Evolutionary conservation across 2,797 vertebrate species (phyloP).

Genomic region (Chelon labrosus): DNA sequence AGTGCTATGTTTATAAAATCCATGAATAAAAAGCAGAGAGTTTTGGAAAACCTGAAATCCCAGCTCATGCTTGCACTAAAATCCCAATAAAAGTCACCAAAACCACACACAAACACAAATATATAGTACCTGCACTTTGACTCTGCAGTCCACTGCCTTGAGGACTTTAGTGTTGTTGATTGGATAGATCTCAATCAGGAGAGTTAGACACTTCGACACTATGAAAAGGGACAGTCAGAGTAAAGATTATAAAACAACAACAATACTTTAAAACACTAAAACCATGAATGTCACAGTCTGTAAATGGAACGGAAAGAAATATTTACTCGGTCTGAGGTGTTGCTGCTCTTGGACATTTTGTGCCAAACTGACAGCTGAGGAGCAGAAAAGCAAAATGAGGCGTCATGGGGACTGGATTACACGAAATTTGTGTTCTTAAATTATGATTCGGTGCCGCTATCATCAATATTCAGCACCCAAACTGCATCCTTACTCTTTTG

Average conservation of each 20-base stretch:
- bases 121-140: conserved; percentile 93
- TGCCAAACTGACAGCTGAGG: conserved; percentile 79
- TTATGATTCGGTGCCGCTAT: background rate
- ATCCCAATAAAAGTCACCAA: conserved; percentile 31
- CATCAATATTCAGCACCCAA: conserved; percentile 9
- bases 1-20: conserved; percentile 4
- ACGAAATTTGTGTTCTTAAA: conserved; percentile 11
- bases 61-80: conserved; percentile 46
- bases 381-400: conserved; percentile 3
- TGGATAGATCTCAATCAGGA: conserved; percentile 94
- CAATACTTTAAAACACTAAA: background rate
- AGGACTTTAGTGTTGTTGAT: conserved; percentile 95
- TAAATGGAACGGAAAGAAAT: background rate
- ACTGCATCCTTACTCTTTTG: conserved; percentile 6
- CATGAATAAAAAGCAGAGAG: conserved; percentile 3
- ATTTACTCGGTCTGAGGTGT: conserved; percentile 74
- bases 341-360: conserved; percentile 69
- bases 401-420: conserved; percentile 8
- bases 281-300: background rate
- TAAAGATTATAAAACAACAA: background rate
- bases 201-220: conserved; percentile 93
- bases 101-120: conserved; percentile 55
- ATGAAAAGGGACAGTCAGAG: conserved; percentile 29
- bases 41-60: conserved; percentile 30
- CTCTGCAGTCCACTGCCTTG: conserved; percentile 93